Evolutionary conservation across 2,113 vertebrate genomes (phyloP).

Genomic region (Psilopogon haemacephalus): DNA sequence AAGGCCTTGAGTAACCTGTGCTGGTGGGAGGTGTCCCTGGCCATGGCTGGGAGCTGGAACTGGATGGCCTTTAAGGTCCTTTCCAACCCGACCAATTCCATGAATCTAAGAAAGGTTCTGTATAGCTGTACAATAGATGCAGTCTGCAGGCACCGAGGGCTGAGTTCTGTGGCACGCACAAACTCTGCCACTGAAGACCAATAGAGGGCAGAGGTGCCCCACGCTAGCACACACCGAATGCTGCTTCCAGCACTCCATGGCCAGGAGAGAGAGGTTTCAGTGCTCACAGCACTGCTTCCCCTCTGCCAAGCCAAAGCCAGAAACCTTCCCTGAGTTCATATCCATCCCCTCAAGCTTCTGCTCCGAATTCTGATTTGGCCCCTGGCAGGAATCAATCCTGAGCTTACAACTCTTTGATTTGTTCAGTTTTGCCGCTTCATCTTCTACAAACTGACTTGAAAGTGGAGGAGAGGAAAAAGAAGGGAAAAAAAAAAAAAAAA

Average conservation of each 20-base stretch:
- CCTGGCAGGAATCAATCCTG: not conserved
- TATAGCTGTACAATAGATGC: accelerated
- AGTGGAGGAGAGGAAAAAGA: not conserved
- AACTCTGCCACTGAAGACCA: not conserved
- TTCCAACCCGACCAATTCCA: too few species aligned
- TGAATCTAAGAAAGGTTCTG: too few species aligned
- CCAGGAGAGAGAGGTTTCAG: not conserved
- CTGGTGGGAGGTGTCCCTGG: too few species aligned
- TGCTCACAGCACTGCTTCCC: not conserved
- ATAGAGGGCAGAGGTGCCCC: constrained; percentile 49
- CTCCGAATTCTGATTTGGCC: not conserved
- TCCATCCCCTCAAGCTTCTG: not conserved
- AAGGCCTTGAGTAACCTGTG: too few species aligned
- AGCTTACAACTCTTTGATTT: not conserved
- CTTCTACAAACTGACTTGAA: not conserved
- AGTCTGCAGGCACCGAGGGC: not conserved
- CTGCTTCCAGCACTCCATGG: not conserved
- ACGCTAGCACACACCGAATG: accelerated
- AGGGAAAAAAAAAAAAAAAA: too few species aligned
- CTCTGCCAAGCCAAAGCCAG: not conserved
- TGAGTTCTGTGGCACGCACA: not conserved
- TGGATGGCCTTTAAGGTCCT: too few species aligned
- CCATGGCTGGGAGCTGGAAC: too few species aligned
- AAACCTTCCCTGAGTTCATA: not conserved
- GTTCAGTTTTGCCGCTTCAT: not conserved